phyloP scores from a whole-genome alignment of 2,113 vertebrate species.

The Odontophorus gujanensis region DNA sequence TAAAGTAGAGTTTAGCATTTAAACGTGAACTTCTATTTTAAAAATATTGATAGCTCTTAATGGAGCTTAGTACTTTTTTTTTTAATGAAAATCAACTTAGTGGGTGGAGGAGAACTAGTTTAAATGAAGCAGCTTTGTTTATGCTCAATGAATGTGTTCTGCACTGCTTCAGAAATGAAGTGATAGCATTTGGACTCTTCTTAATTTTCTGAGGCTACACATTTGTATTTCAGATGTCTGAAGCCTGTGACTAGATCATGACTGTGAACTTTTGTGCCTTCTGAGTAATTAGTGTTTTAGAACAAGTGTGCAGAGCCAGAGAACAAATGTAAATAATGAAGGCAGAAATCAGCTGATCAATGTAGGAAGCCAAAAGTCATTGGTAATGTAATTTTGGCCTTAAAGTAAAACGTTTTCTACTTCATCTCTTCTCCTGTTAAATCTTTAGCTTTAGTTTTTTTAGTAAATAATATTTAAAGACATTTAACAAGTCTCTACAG shows the following conservation, averaged over 20 bases:
- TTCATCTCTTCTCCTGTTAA: conserved; percentile 57
- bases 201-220: not conserved
- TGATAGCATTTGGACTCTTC: not conserved
- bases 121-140: not conserved
- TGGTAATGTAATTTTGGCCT: conserved; percentile 18
- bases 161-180: conserved; percentile 28
- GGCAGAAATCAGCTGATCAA: conserved; percentile 38
- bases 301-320: not conserved
- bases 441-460: conserved; percentile 65
- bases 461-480: conserved; percentile 68
- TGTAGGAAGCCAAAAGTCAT: conserved; percentile 29
- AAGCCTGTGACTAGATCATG: not conserved
- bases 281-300: not conserved
- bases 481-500: conserved; percentile 57
- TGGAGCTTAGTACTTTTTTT: not conserved
- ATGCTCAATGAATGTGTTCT: not conserved
- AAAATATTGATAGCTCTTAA: not conserved
- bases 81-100: not conserved
- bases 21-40: not conserved
- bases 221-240: conserved; percentile 21
- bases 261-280: not conserved
- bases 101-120: conserved; percentile 15
- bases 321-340: not conserved
- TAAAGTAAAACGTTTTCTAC: conserved; percentile 36
- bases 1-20: not conserved